These are phyloP conservation scores for Adrianichthys oophorus DNA, from an alignment of 2,797 vertebrate genomes.

Conservation along the genomic window DNA sequence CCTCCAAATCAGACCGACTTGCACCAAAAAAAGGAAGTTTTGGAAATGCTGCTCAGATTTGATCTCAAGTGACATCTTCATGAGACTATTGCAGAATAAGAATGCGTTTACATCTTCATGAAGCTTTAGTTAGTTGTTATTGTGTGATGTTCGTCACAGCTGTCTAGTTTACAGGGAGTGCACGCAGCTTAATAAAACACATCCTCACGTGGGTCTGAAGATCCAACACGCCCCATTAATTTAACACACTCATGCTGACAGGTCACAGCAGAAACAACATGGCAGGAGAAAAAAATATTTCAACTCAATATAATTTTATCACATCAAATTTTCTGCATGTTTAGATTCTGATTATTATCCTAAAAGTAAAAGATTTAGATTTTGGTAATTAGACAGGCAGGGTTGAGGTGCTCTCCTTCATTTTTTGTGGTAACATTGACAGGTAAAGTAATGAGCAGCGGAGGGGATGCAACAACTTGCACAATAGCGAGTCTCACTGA, in stretches of 20 bases:
- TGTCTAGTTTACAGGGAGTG: slow-evolving; percentile 31
- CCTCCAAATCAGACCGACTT: slow-evolving; percentile 60
- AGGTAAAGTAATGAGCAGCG: slow-evolving; percentile 35
- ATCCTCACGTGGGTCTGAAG: slow-evolving; percentile 22
- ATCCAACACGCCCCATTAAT: slow-evolving; percentile 30
- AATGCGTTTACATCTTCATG: slow-evolving; percentile 75
- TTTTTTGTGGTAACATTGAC: slow-evolving; percentile 37
- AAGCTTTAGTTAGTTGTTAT: slow-evolving; percentile 68
- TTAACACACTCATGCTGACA: slow-evolving; percentile 56
- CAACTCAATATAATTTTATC: slow-evolving; percentile 19
- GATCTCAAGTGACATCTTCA: slow-evolving; percentile 65
- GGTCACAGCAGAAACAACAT: slow-evolving; percentile 52
- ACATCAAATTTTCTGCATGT: slow-evolving; percentile 26
- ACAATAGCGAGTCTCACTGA: slow-evolving; percentile 47
- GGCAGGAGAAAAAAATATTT: slow-evolving; percentile 35
- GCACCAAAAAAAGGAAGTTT: slow-evolving; percentile 41
- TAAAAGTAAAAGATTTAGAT: slow-evolving; percentile 8
- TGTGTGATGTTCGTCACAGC: slow-evolving; percentile 45
- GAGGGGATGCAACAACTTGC: slow-evolving; percentile 41
- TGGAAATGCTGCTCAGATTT: slow-evolving; percentile 60
- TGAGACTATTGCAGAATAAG: slow-evolving; percentile 51
- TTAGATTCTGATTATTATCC: slow-evolving; percentile 19
- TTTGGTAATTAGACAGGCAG: background rate
- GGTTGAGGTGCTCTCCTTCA: slow-evolving; percentile 1
- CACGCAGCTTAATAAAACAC: slow-evolving; percentile 14